These are phyloP conservation scores for Entomobrya proxima DNA, from an alignment of 2,888 invertebrate species.

Conservation along the genomic window DNA sequence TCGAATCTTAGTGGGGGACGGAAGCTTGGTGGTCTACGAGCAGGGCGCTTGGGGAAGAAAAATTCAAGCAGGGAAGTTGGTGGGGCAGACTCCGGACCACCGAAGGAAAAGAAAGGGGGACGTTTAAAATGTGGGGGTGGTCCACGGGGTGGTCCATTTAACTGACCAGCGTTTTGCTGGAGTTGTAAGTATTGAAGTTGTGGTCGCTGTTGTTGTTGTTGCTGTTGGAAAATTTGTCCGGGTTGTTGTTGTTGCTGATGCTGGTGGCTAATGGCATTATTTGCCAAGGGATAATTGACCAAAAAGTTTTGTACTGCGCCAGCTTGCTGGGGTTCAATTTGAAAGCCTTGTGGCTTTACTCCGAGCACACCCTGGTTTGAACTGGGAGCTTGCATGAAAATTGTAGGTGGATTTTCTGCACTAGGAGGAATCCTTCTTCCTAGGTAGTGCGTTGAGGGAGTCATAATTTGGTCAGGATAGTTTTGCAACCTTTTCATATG, in stretches of 20 bases:
- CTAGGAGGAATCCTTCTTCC: constrained; percentile 48
- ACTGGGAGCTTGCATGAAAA: constrained; percentile 63
- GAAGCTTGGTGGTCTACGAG: constrained; percentile 48
- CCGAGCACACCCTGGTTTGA: not conserved
- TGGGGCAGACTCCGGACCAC: constrained; percentile 52
- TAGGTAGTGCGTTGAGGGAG: constrained; percentile 59
- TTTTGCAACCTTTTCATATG: constrained; percentile 61
- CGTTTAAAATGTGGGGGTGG: constrained; percentile 53
- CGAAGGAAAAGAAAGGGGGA: constrained; percentile 54
- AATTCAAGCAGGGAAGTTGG: constrained; percentile 50
- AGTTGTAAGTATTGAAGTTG: constrained; percentile 26
- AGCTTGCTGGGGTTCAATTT: constrained; percentile 48
- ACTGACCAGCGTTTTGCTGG: constrained; percentile 7
- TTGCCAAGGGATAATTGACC: constrained; percentile 42
- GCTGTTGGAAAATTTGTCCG: not conserved
- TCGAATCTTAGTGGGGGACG: constrained; percentile 58
- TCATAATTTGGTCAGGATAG: constrained; percentile 66
- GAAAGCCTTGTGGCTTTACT: constrained; percentile 29
- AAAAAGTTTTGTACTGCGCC: constrained; percentile 58
- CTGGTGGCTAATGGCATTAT: not conserved
- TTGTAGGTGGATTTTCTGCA: constrained; percentile 45
- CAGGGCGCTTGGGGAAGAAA: constrained; percentile 54
- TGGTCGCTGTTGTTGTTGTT: constrained; percentile 9
- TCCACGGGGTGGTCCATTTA: constrained; percentile 42
- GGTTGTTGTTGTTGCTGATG: not conserved